Conservation (phyloP, 2,888 invertebrate species). For the Parnassius glacialis region DNA sequence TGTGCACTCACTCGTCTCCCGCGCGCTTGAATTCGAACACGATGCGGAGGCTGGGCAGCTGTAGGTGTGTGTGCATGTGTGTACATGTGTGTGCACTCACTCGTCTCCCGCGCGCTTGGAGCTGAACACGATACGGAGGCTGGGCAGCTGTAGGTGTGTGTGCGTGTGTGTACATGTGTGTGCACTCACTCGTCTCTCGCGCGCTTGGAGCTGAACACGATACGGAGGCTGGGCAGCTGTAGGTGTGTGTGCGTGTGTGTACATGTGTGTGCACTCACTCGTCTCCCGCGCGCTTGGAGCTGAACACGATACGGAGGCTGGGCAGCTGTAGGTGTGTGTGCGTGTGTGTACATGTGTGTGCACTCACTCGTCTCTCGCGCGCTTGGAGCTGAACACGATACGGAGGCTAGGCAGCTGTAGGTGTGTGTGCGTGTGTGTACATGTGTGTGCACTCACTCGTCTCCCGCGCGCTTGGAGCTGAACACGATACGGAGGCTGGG, state of each 20-base stretch:
- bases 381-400: slow-evolving; percentile 97
- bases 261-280: not conserved
- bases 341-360: not conserved
- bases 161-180: not conserved
- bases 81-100: slow-evolving; percentile 51
- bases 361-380: slow-evolving; percentile 88
- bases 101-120: slow-evolving; percentile 93
- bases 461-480: too few species aligned
- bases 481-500: too few species aligned
- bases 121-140: slow-evolving; percentile 98
- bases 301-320: too few species aligned
- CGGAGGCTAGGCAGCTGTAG: slow-evolving; percentile 97
- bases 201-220: too few species aligned
- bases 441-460: too few species aligned
- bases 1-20: too few species aligned
- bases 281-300: too few species aligned
- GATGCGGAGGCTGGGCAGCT: too few species aligned
- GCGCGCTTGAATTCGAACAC: too few species aligned
- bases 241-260: not conserved
- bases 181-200: too few species aligned
- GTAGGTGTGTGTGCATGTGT: not conserved
- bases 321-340: not conserved
- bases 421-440: not conserved
- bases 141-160: slow-evolving; percentile 89
- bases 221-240: not conserved